Conservation (phyloP, 1,140 invertebrate genomes). For the Aphelenchoides besseyi region DNA sequence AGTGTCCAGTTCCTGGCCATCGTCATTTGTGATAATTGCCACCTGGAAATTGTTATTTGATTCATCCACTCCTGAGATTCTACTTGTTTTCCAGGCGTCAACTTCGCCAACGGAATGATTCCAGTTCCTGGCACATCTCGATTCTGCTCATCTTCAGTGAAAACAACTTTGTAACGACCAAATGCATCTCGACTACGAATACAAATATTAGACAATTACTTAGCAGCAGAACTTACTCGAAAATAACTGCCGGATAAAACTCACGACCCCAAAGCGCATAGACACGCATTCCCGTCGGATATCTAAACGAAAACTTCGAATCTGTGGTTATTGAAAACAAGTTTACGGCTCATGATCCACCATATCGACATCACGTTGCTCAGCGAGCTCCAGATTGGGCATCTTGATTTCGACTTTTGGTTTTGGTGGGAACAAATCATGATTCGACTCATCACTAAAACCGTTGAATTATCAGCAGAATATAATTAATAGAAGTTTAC, state of each 20-base stretch:
- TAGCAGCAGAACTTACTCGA: conserved; percentile 39
- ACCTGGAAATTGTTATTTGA: too few relatives aligned
- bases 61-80: too few relatives aligned
- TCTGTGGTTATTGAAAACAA: not conserved
- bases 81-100: conserved; percentile 34
- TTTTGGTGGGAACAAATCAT: not conserved
- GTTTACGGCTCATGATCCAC: conserved; percentile 21
- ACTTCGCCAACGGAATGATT: conserved; percentile 45
- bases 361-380: conserved; percentile 44
- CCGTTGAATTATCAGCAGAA: not conserved
- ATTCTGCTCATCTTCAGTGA: conserved; percentile 47
- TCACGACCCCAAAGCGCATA: conserved; percentile 48
- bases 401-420: conserved; percentile 1
- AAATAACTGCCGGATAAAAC: conserved; percentile 55
- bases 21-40: conserved; percentile 11
- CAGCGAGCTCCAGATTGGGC: conserved; percentile 3
- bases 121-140: conserved; percentile 45
- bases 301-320: too few relatives aligned
- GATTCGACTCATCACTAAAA: conserved; percentile 1
- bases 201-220: not conserved
- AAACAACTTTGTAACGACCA: conserved; percentile 55
- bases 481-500: not conserved
- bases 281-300: conserved; percentile 43
- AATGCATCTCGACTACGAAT: conserved; percentile 51
- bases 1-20: conserved; percentile 32